Evolutionary conservation across 2,797 vertebrate genomes (phyloP).

Genomic region (Knipowitschia caucasica): DNA sequence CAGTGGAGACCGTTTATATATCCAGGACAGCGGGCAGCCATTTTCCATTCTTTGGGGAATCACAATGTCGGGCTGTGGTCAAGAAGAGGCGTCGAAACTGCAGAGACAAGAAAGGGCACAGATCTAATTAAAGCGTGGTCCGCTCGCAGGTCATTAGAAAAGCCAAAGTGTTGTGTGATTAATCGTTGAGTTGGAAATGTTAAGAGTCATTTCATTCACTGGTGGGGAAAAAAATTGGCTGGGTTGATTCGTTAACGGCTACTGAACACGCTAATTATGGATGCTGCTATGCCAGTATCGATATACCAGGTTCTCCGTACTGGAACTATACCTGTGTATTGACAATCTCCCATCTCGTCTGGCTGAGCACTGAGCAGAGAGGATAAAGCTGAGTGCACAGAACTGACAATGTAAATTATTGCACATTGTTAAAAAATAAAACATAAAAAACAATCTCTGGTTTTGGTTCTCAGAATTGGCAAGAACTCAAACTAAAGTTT

Average conservation of each 20-base stretch:
- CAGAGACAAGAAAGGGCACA: slow-evolving; percentile 11
- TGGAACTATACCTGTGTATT: no score
- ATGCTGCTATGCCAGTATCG: no score
- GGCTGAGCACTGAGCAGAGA: no score
- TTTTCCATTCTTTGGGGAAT: slow-evolving; percentile 35
- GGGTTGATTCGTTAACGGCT: not conserved
- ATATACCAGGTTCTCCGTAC: no score
- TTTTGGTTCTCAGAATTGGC: no score
- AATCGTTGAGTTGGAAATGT: not conserved
- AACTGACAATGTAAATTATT: no score
- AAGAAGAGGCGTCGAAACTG: slow-evolving; percentile 73
- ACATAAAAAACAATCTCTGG: no score
- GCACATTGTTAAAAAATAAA: no score
- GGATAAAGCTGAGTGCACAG: no score
- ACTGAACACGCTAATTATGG: no score
- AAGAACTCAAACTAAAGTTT: no score
- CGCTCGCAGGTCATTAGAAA: not conserved
- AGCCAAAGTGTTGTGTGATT: not conserved
- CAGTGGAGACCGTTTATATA: slow-evolving; percentile 44
- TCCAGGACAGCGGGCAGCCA: slow-evolving; percentile 26
- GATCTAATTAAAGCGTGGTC: not conserved
- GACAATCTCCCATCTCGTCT: no score
- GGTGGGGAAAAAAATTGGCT: not conserved
- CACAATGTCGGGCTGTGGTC: slow-evolving; percentile 47
- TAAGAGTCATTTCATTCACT: not conserved